A percentile compares a stretch with the other conserved stretches of the same genome.
These are phyloP conservation scores for Sminthurinus aureus DNA, from an alignment of 2,888 invertebrate genomes.

Conservation along the genomic window DNA sequence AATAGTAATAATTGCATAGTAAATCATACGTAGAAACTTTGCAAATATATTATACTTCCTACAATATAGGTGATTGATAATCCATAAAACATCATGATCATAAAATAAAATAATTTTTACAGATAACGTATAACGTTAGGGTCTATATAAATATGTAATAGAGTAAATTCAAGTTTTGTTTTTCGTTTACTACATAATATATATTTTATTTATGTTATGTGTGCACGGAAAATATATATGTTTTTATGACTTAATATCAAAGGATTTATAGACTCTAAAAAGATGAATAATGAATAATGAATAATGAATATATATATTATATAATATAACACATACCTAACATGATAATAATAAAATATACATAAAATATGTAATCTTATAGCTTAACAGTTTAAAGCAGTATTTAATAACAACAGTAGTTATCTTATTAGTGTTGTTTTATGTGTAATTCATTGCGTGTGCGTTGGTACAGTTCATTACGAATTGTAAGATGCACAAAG, in stretches of 20 bases:
- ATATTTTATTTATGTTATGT: neutral
- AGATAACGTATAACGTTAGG: no score
- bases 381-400: neutral
- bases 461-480: neutral
- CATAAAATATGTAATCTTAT: no score
- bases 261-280: no score
- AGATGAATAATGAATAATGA: no score
- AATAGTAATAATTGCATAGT: no score
- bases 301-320: neutral
- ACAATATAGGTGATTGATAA: no score
- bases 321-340: neutral
- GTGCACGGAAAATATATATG: neutral
- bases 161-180: neutral
- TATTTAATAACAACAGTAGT: neutral
- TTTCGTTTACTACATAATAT: neutral
- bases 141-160: neutral
- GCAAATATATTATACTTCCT: no score
- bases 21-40: no score
- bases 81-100: no score
- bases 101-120: no score
- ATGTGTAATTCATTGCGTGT: neutral
- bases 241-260: no score
- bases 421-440: neutral
- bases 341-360: neutral
- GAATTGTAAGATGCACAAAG: no score